Conservation (phyloP, 2,113 vertebrate species). For the Heloderma charlesbogerti region DNA sequence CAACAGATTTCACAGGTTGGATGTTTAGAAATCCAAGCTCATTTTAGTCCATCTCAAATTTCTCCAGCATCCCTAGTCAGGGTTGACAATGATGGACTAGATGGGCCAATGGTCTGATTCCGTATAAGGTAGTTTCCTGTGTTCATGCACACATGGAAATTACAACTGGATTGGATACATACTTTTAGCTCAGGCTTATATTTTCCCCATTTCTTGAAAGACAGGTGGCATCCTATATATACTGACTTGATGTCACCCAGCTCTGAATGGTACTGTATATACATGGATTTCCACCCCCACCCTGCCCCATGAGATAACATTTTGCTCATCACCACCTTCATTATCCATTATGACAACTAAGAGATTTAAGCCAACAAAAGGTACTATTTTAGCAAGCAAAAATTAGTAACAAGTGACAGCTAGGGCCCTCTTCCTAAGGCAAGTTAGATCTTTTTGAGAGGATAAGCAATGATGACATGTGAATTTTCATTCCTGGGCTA, state of each 20-base stretch:
- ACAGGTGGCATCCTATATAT: too few relatives aligned
- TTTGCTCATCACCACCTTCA: background rate
- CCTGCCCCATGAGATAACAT: background rate
- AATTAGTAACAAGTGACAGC: slow-evolving; percentile 16
- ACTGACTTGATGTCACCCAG: background rate
- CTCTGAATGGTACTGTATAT: slow-evolving; percentile 10
- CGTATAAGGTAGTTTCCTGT: too few relatives aligned
- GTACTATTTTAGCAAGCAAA: background rate
- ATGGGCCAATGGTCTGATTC: too few relatives aligned
- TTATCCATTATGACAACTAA: slow-evolving; percentile 8
- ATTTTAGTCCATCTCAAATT: too few relatives aligned
- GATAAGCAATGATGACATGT: background rate
- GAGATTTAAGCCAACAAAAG: background rate
- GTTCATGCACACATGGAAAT: too few relatives aligned
- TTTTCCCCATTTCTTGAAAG: too few relatives aligned
- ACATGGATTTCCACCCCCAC: background rate
- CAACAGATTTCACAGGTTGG: too few relatives aligned
- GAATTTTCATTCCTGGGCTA: slow-evolving; percentile 15
- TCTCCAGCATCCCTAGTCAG: too few relatives aligned
- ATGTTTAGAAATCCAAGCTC: too few relatives aligned
- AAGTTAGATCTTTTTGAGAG: background rate
- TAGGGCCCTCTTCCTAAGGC: slow-evolving; percentile 3
- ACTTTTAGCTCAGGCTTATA: too few relatives aligned
- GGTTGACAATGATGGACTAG: too few relatives aligned
- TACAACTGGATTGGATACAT: too few relatives aligned